Conservation (phyloP, 2,888 invertebrate genomes). For the Norana najaformis region DNA sequence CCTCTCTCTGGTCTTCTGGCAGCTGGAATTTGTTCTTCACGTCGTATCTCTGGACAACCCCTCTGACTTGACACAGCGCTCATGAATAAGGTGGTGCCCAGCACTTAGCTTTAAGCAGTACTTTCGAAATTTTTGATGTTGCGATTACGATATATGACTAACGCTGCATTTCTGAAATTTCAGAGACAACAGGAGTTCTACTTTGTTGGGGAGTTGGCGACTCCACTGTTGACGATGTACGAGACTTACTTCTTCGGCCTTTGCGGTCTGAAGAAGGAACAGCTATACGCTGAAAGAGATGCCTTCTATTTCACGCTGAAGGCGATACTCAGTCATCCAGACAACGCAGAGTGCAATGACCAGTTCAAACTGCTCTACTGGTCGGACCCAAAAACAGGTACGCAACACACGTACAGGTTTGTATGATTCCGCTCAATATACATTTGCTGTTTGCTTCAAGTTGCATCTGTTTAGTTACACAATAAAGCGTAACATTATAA, state of each 20-base stretch:
- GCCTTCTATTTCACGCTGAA: slow-evolving; percentile 32
- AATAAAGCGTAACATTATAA: no score
- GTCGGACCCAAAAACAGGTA: slow-evolving; percentile 26
- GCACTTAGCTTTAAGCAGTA: neutral
- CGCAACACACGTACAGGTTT: neutral
- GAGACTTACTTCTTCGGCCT: slow-evolving; percentile 29
- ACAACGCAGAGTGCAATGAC: slow-evolving; percentile 10
- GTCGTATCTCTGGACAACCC: no score
- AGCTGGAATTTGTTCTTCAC: neutral
- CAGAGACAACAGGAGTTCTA: slow-evolving; percentile 25
- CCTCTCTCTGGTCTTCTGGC: neutral
- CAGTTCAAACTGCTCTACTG: slow-evolving; percentile 30
- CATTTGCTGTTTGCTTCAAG: no score
- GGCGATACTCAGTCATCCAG: slow-evolving; percentile 30
- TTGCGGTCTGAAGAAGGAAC: slow-evolving; percentile 27
- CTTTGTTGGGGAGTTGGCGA: slow-evolving; percentile 34
- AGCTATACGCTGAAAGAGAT: slow-evolving; percentile 31
- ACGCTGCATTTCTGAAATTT: neutral
- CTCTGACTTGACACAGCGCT: neutral
- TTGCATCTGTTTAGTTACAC: neutral
- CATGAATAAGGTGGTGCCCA: neutral
- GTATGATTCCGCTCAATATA: no score
- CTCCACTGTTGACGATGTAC: slow-evolving; percentile 35
- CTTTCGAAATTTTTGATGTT: neutral
- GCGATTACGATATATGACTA: neutral